Evolutionary conservation across 2,797 vertebrate genomes (phyloP), one percentile per base, ranked within the genome.

Genomic region (Cryptoblepharus egeriae): DNA sequence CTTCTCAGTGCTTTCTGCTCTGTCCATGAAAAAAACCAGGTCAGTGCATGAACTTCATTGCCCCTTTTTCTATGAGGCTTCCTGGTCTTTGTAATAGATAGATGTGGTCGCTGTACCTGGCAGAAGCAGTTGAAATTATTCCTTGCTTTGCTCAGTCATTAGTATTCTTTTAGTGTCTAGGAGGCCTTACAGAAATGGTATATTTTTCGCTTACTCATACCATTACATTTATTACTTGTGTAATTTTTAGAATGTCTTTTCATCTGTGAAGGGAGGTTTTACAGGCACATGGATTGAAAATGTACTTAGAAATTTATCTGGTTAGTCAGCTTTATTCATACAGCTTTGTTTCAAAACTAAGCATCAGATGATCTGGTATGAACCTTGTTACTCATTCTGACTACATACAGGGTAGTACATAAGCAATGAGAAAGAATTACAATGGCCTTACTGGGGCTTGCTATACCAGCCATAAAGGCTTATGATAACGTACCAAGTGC

Each of bases 1-100:
- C 96, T 99, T 82, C 97, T 99, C 91, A 97, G 97, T 89, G 97
- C 97, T 91, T 98, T 99, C 94, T 99, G 98, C 95, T 98, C 98
- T 42, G 97, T 99, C 90, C 97, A 96, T 84, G 97, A 98, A 92
- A 98, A 96, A 94, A 99, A 99, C 95, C 96, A 97, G 97, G 98
- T 99, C 93, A 96, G 98, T 97, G 93, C 88, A 91, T 93, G 93
- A 89, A 89, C 45, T 80, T 80, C 90, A 86, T 87, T 85, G 79
- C 60, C 28, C 79, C 77, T 68, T 84, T 86, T 60, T 79, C 77
- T 88, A 16, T 65, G 70, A 0, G 1, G 82, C 69, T 58, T 32
- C 20, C 55, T 8, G 49, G 30, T 24, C 13, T 35, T 49, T 74
- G 26, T 71, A 2, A 39, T 82, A 82, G 75, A 83, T 58, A 78